These are phyloP conservation scores for Amphiprion ocellaris DNA, from an alignment of 2,113 vertebrate species.

Conservation along the genomic window DNA sequence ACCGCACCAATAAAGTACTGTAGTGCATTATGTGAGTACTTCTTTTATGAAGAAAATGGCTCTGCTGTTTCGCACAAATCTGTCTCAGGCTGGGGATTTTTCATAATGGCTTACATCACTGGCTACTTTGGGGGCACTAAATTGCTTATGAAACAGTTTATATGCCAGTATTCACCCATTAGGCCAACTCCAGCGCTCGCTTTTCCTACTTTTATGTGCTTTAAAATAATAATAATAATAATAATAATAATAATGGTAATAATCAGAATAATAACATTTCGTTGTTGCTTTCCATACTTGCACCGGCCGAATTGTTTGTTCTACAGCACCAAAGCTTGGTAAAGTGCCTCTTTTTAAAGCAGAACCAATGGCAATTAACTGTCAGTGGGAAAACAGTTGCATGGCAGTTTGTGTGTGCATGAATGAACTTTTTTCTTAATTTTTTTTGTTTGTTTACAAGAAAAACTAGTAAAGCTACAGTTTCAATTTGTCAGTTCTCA, in stretches of 20 bases:
- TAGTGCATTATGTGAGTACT: slow-evolving; percentile 5
- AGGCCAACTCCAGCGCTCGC: not conserved
- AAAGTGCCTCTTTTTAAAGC: no score
- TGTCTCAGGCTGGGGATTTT: slow-evolving; percentile 33
- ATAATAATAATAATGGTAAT: not conserved
- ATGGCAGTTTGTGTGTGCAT: no score
- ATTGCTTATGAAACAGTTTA: slow-evolving; percentile 13
- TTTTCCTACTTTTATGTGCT: not conserved
- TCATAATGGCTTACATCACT: slow-evolving; percentile 40
- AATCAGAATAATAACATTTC: no score
- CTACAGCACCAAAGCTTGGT: no score
- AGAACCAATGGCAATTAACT: no score
- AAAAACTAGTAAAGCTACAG: no score
- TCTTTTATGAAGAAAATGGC: slow-evolving; percentile 29
- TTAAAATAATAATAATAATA: slow-evolving; percentile 2
- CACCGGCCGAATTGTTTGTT: no score
- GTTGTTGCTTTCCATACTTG: no score
- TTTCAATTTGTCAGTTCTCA: no score
- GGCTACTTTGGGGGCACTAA: slow-evolving; percentile 34
- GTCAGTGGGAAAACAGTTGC: no score
- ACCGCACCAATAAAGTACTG: slow-evolving; percentile 39
- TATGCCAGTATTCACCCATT: slow-evolving; percentile 8
- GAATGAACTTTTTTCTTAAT: no score
- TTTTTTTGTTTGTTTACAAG: no score
- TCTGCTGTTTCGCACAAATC: slow-evolving; percentile 37